Evolutionary conservation across 2,113 vertebrate genomes (phyloP).

Genomic region (Sinocyclocheilus grahami): DNA sequence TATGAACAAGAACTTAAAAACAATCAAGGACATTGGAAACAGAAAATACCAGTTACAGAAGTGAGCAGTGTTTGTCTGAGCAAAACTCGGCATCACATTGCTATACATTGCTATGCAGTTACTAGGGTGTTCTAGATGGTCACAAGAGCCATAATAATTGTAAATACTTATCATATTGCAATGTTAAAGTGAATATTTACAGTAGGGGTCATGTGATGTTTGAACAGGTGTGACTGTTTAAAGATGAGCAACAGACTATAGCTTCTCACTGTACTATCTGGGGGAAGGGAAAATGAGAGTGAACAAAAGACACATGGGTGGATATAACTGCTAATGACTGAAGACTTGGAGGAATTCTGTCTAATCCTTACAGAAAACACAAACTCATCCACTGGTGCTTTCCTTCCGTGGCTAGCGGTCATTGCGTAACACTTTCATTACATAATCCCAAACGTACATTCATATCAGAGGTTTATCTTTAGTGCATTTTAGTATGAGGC

Average conservation of each 20-base stretch:
- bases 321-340: neutral
- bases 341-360: constrained; percentile 61
- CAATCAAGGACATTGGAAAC: neutral
- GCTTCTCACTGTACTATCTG: neutral
- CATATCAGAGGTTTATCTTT: constrained; percentile 65
- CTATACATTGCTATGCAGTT: neutral
- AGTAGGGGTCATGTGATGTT: neutral
- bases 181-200: neutral
- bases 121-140: neutral
- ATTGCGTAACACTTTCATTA: constrained; percentile 73
- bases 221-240: constrained; percentile 13
- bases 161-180: neutral
- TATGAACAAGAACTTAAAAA: neutral
- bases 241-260: neutral
- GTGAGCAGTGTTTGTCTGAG: neutral
- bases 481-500: constrained; percentile 58
- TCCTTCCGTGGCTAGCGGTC: constrained; percentile 46
- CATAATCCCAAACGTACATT: constrained; percentile 75
- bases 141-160: neutral
- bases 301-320: neutral
- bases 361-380: constrained; percentile 74
- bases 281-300: neutral
- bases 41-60: neutral
- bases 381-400: constrained; percentile 48
- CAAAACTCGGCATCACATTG: neutral